Evolutionary conservation across 2,888 invertebrate genomes (phyloP).

Genomic region (Harpagoxenus sublaevis): DNA sequence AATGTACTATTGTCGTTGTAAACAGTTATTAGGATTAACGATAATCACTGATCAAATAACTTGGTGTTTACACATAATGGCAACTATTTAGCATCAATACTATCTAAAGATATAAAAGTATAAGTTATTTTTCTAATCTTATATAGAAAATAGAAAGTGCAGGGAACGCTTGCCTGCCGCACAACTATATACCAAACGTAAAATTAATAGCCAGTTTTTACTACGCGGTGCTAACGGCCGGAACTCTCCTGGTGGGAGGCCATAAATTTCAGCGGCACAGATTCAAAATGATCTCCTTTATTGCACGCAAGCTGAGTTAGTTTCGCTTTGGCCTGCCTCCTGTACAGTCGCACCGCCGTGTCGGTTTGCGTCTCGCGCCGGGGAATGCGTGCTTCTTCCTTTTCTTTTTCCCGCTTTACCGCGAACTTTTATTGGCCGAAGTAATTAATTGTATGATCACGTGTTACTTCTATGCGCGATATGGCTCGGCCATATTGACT

Average conservation of each 20-base stretch:
- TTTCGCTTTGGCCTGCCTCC: slow-evolving; percentile 78
- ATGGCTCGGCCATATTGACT: slow-evolving; percentile 27
- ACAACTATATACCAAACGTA: slow-evolving; percentile 72
- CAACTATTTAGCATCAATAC: neutral
- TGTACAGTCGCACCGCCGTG: slow-evolving; percentile 75
- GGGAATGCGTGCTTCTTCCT: slow-evolving; percentile 19
- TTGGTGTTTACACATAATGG: neutral
- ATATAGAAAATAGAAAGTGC: neutral
- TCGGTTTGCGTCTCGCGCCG: slow-evolving; percentile 44
- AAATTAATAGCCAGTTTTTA: slow-evolving; percentile 81
- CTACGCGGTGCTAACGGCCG: slow-evolving; percentile 69
- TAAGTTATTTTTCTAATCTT: neutral
- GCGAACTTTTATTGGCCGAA: slow-evolving; percentile 49
- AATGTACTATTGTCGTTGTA: neutral
- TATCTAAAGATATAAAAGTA: neutral
- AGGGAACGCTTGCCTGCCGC: slow-evolving; percentile 40
- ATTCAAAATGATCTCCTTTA: slow-evolving; percentile 87
- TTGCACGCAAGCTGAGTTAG: slow-evolving; percentile 85
- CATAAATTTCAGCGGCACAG: slow-evolving; percentile 88
- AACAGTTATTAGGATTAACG: neutral
- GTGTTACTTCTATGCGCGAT: slow-evolving; percentile 30
- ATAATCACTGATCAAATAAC: neutral
- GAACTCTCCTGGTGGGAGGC: slow-evolving; percentile 76
- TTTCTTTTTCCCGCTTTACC: slow-evolving; percentile 1
- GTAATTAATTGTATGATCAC: slow-evolving; percentile 48